These are phyloP conservation scores for Rhea pennata DNA, from an alignment of 2,113 vertebrate genomes.

Conservation along the genomic window DNA sequence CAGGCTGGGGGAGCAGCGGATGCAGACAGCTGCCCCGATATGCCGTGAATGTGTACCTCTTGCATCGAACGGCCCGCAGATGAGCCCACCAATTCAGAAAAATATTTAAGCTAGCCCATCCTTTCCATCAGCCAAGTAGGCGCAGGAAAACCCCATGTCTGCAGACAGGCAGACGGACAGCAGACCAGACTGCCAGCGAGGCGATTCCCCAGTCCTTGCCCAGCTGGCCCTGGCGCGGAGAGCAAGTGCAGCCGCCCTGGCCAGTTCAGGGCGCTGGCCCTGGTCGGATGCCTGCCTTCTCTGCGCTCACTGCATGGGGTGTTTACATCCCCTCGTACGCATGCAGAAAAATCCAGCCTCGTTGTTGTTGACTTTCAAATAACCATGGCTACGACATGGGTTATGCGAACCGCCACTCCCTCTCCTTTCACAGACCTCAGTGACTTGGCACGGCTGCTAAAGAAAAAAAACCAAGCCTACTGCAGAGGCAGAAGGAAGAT, in stretches of 20 bases:
- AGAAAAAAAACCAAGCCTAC: neutral
- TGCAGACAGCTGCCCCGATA: neutral
- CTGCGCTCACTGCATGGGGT: neutral
- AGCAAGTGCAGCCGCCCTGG: neutral
- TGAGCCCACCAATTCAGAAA: neutral
- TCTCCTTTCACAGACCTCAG: neutral
- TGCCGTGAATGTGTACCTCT: neutral
- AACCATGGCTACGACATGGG: neutral
- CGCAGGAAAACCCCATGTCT: neutral
- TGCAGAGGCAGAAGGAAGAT: neutral
- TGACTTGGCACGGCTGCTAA: fast-evolving
- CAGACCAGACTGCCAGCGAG: neutral
- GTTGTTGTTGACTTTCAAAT: neutral
- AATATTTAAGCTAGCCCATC: neutral
- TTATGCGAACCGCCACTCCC: fast-evolving
- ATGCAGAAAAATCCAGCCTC: neutral
- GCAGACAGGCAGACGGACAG: neutral
- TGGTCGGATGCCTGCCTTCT: neutral
- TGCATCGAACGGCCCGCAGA: neutral
- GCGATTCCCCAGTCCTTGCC: neutral
- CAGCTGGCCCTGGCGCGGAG: neutral
- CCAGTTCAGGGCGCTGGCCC: neutral
- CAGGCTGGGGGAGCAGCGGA: neutral
- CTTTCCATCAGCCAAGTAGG: neutral
- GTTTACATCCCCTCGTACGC: neutral